Evolutionary conservation across 2,888 invertebrate species (phyloP).

Genomic region (Acanthosepion pharaonis): DNA sequence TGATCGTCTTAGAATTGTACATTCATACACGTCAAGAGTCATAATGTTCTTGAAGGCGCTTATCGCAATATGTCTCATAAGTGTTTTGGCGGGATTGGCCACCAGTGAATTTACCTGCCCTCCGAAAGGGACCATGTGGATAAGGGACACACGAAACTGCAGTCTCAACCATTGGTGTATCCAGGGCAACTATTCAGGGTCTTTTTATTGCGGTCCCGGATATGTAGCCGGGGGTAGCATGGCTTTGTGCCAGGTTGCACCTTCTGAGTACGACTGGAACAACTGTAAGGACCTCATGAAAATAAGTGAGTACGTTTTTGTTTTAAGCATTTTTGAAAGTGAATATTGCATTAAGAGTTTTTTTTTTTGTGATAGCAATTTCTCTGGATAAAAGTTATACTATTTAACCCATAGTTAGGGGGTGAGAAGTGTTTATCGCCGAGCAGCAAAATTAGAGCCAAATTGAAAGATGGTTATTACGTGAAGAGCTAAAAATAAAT

Average conservation of each 20-base stretch:
- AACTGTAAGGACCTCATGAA: slow-evolving; percentile 44
- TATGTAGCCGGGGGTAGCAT: slow-evolving; percentile 39
- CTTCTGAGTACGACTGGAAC: slow-evolving; percentile 40
- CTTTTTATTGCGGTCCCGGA: slow-evolving; percentile 38
- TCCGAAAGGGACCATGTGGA: slow-evolving; percentile 24
- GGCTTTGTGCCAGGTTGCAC: background rate
- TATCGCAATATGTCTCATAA: background rate
- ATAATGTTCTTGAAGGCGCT: background rate
- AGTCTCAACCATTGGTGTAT: slow-evolving; percentile 46
- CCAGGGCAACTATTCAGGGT: slow-evolving; percentile 35
- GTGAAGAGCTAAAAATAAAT: no score
- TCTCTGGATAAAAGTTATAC: no score
- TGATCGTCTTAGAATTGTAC: background rate
- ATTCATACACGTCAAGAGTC: background rate
- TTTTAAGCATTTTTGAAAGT: no score
- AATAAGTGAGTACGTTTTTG: slow-evolving; percentile 34
- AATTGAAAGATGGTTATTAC: no score
- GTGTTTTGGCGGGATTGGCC: background rate
- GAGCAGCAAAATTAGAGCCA: no score
- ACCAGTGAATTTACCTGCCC: background rate
- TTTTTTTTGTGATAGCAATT: no score
- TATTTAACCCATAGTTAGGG: no score
- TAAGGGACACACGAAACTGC: slow-evolving; percentile 38
- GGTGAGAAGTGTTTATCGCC: no score
- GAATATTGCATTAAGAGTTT: no score